Percentiles rank a stretch among this genome's conserved stretches.
Conservation (phyloP, 2,797 vertebrate genomes). For the Linurgus olivaceus region DNA sequence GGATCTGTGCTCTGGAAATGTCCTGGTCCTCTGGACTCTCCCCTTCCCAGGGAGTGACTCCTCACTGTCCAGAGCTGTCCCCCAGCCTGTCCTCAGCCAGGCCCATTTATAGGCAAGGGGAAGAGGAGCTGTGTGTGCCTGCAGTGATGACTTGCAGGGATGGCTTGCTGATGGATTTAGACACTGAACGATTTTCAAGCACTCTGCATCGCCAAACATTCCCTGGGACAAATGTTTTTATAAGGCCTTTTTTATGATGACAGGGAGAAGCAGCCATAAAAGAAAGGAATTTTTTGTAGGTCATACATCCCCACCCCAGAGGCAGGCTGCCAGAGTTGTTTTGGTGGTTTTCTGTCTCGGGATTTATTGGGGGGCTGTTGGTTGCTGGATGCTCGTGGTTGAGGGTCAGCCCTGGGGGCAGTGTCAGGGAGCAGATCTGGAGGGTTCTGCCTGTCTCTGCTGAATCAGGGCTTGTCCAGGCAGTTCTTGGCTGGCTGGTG, state of each 20-base stretch:
- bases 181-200: background rate
- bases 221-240: background rate
- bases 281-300: background rate
- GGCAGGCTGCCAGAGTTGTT: background rate
- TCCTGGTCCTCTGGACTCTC: background rate
- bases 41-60: background rate
- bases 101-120: constrained; percentile 9
- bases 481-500: background rate
- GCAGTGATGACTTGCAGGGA: constrained; percentile 26
- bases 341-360: background rate
- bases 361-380: background rate
- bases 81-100: background rate
- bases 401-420: background rate
- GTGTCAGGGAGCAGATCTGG: background rate
- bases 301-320: accelerated
- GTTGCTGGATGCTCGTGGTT: background rate
- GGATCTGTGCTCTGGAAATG: background rate
- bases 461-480: accelerated
- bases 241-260: background rate
- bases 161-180: background rate
- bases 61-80: background rate
- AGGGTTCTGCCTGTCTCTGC: background rate
- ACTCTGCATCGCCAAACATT: background rate
- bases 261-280: background rate
- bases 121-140: background rate